Conservation (phyloP, 92 coral and sea anemone species). For the Montipora capitata region DNA sequence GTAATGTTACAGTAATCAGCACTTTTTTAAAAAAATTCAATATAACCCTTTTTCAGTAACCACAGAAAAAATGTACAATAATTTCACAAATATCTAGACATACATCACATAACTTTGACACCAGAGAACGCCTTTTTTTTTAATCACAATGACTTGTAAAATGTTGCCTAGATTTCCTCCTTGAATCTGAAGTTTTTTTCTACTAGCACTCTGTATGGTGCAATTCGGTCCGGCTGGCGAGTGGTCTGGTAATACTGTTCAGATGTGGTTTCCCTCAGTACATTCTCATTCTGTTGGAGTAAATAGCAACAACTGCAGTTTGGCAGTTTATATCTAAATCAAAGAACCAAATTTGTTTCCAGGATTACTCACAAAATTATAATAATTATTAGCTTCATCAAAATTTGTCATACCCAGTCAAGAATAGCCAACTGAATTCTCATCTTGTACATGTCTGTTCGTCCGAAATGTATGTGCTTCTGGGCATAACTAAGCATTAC, state of each 20-base stretch:
- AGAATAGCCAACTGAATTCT: constrained; percentile 27
- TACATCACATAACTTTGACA: not conserved
- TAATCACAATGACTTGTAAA: not conserved
- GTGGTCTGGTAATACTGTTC: not conserved
- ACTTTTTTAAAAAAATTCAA: too few species aligned
- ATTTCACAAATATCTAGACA: not conserved
- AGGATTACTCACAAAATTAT: too few species aligned
- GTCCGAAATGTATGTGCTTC: constrained; percentile 21
- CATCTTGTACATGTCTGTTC: not conserved
- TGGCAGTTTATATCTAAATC: too few species aligned
- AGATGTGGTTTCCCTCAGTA: not conserved
- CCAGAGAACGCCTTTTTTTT: not conserved
- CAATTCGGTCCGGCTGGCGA: not conserved
- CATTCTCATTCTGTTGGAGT: not conserved
- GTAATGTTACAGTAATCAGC: too few species aligned
- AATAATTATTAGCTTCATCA: not conserved
- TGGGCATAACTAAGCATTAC: constrained; percentile 27
- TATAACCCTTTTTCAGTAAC: too few species aligned
- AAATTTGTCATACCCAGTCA: constrained; percentile 18
- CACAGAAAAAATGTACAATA: too few species aligned
- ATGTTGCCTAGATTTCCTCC: constrained; percentile 1
- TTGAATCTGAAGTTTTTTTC: not conserved
- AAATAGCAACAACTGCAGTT: not conserved
- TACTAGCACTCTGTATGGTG: constrained; percentile 10
- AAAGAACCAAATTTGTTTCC: too few species aligned